Evolutionary conservation across 2,113 vertebrate genomes (phyloP).

Genomic region (Xiphophorus hellerii): DNA sequence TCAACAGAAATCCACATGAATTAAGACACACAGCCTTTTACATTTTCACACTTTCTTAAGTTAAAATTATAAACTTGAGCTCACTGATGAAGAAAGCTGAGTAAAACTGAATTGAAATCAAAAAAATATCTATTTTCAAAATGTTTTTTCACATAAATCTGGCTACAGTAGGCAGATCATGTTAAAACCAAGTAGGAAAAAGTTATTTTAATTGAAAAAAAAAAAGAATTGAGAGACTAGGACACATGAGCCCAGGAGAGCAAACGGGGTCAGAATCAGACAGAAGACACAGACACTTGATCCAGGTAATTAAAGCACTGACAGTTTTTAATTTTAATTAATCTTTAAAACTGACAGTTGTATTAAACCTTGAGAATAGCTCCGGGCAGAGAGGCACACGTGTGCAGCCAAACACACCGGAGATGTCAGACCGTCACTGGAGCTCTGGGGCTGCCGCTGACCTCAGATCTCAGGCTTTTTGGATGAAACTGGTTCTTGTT

Average conservation of each 20-base stretch:
- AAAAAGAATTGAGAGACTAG: neutral
- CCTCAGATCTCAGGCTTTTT: slow-evolving; percentile 35
- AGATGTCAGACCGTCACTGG: slow-evolving; percentile 31
- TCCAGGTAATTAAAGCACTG: slow-evolving; percentile 21
- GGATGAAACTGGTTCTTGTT: slow-evolving; percentile 23
- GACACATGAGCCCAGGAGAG: neutral
- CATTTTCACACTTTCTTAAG: too few relatives aligned
- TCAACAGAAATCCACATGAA: too few relatives aligned
- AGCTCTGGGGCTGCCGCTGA: slow-evolving; percentile 21
- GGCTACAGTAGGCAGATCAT: too few relatives aligned
- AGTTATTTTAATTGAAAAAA: neutral
- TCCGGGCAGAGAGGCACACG: slow-evolving; percentile 23
- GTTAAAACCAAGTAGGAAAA: neutral
- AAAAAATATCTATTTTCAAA: neutral
- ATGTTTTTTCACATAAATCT: neutral
- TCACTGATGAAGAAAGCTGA: neutral
- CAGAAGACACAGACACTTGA: neutral
- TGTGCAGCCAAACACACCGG: slow-evolving; percentile 16
- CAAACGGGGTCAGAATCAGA: neutral
- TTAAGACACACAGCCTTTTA: too few relatives aligned
- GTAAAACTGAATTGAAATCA: neutral
- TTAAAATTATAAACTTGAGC: too few relatives aligned
- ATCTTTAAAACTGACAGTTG: slow-evolving; percentile 40
- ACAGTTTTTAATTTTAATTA: slow-evolving; percentile 40
- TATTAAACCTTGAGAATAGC: slow-evolving; percentile 17